Conservation (phyloP, 2,888 invertebrate genomes). For the Hartigia nigra region DNA sequence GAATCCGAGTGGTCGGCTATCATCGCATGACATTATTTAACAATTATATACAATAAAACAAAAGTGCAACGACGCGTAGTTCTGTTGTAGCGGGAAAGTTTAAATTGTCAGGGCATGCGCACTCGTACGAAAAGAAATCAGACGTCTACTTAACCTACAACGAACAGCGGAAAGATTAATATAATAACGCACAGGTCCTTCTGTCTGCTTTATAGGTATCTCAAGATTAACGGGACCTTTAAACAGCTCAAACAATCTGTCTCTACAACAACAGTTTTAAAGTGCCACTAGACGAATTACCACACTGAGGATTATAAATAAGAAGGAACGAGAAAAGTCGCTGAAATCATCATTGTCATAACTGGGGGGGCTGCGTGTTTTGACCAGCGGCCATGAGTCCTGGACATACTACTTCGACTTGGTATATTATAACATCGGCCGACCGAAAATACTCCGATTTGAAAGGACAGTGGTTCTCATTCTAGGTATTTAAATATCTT, state of each 20-base stretch:
- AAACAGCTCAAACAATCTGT: not conserved
- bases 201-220: not conserved
- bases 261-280: not conserved
- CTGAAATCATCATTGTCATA: not conserved
- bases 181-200: not conserved
- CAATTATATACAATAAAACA: not conserved
- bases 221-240: not conserved
- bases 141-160: not conserved
- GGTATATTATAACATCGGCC: not conserved
- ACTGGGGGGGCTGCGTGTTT: not conserved
- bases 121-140: not conserved
- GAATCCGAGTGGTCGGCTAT: not conserved
- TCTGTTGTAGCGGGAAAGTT: not conserved
- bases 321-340: not conserved
- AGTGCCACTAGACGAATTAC: not conserved
- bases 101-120: not conserved
- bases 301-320: not conserved
- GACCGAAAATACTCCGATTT: not conserved
- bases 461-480: not conserved
- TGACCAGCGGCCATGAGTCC: not conserved
- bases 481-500: not conserved
- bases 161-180: not conserved
- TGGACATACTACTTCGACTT: not conserved
- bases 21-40: not conserved
- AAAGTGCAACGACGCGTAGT: not conserved